Conservation (phyloP, 1,140 invertebrate species). For the Macrosteles quadrilineatus region DNA sequence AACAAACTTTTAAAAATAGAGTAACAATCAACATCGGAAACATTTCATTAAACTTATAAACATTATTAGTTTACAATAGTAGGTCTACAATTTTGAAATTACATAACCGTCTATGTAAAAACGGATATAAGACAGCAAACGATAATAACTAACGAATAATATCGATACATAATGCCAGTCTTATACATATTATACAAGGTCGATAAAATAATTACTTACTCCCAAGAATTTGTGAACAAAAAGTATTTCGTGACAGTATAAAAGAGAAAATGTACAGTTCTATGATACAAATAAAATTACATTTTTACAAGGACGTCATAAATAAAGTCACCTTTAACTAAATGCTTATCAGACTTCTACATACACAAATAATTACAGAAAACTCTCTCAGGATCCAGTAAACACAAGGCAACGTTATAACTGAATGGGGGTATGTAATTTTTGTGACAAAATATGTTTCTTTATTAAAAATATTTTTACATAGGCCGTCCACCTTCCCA, state of each 20-base stretch:
- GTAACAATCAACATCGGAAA: constrained; percentile 16
- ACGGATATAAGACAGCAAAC: constrained; percentile 3
- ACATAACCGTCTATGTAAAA: constrained; percentile 1
- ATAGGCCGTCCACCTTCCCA: constrained; percentile 33
- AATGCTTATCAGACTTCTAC: neutral
- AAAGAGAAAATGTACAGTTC: constrained; percentile 5
- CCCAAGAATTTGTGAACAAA: neutral
- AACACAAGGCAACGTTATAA: no score
- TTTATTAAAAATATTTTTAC: constrained; percentile 28
- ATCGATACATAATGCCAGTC: constrained; percentile 14
- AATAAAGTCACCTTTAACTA: neutral
- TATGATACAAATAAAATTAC: constrained; percentile 26
- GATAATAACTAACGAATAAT: constrained; percentile 1
- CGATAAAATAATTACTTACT: constrained; percentile 1
- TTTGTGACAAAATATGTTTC: constrained; percentile 22
- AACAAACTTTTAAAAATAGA: constrained; percentile 15
- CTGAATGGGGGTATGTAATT: neutral
- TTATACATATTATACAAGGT: constrained; percentile 12
- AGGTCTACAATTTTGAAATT: constrained; percentile 14
- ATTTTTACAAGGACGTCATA: neutral
- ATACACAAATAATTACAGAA: neutral
- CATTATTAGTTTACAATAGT: constrained; percentile 13
- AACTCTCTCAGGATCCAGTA: no score
- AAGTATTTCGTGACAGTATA: neutral
- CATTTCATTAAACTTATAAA: constrained; percentile 12